Conservation (phyloP, 1,140 invertebrate genomes). For the Bombus turneri region DNA sequence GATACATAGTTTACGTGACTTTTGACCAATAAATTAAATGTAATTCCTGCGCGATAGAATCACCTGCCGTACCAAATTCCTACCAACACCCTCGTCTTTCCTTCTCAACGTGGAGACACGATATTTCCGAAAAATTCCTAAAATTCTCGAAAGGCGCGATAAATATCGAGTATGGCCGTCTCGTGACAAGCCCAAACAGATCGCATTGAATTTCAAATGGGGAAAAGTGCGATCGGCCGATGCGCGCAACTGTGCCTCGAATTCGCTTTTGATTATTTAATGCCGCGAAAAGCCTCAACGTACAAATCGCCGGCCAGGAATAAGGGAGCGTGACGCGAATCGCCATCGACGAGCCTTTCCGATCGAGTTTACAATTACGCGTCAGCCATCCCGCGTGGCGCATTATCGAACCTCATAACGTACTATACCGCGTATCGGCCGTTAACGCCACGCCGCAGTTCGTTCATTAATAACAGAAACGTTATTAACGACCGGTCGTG, state of each 20-base stretch:
- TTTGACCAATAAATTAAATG: not conserved
- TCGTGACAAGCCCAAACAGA: constrained; percentile 9
- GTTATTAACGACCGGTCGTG: constrained; percentile 63
- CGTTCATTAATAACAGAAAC: constrained; percentile 70
- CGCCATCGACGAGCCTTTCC: constrained; percentile 59
- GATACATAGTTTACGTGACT: not conserved
- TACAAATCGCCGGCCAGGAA: constrained; percentile 9
- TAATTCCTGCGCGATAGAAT: not conserved
- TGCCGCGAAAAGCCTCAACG: constrained; percentile 32
- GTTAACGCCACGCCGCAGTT: constrained; percentile 56
- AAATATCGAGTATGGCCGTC: constrained; percentile 19
- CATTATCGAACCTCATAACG: constrained; percentile 58
- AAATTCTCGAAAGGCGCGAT: constrained; percentile 25
- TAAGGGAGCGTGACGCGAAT: constrained; percentile 41
- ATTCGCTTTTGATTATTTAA: constrained; percentile 41
- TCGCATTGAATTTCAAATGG: constrained; percentile 41
- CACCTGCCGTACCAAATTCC: too few species aligned
- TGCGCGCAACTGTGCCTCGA: constrained; percentile 3
- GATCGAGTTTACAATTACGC: constrained; percentile 66
- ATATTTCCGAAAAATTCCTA: not conserved
- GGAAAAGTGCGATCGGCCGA: not conserved
- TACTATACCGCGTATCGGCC: constrained; percentile 49
- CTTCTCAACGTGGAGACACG: not conserved
- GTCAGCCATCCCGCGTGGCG: constrained; percentile 54
- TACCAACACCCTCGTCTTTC: not conserved